Evolutionary conservation across 2,797 vertebrate species (phyloP).

Genomic region (Macropus fuliginosus): DNA sequence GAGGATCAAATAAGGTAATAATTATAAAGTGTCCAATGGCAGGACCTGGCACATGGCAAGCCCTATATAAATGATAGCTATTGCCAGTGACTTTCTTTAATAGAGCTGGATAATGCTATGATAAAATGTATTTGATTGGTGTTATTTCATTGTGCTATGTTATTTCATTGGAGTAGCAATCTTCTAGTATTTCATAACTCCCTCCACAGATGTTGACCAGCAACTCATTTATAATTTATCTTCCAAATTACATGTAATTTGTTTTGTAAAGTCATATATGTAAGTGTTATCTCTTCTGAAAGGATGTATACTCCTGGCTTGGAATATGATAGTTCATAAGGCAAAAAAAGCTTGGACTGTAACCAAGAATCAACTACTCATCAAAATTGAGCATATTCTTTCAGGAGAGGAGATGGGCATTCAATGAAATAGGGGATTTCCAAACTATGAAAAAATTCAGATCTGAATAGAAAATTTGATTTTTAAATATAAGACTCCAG

Average conservation of each 20-base stretch:
- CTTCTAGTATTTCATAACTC: not conserved
- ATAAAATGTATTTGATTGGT: not conserved
- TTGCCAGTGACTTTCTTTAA: not conserved
- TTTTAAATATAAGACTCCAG: too few species aligned
- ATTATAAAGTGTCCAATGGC: not conserved
- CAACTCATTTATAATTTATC: not conserved
- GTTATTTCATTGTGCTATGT: too few species aligned
- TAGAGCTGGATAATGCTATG: not conserved
- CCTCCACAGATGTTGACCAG: not conserved
- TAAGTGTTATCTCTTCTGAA: not conserved
- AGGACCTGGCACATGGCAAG: not conserved
- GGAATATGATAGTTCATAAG: too few species aligned
- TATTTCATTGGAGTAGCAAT: not conserved
- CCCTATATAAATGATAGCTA: not conserved
- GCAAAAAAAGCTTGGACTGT: too few species aligned
- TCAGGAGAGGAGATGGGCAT: too few species aligned
- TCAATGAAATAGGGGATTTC: too few species aligned
- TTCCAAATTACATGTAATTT: not conserved
- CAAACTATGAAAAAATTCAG: too few species aligned
- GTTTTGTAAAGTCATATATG: not conserved
- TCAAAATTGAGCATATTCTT: too few species aligned
- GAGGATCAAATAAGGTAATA: not conserved
- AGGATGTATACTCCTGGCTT: too few species aligned
- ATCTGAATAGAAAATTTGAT: too few species aligned
- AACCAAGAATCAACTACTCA: too few species aligned